Conservation (phyloP, 1,140 invertebrate species). For the Lepidurus couesii region DNA sequence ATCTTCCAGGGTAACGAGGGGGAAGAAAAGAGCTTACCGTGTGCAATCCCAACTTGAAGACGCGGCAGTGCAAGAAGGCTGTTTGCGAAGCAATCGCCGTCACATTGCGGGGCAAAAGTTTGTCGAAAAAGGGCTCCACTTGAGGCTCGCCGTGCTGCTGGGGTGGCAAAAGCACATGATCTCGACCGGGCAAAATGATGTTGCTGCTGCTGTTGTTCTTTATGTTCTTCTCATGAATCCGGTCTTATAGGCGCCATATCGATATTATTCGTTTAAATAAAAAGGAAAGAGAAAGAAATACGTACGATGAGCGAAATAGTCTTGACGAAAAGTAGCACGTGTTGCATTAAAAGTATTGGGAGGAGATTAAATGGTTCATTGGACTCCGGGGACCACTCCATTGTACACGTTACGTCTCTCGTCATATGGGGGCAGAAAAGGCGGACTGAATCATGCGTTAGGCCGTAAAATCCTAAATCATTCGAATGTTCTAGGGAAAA, state of each 20-base stretch:
- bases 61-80: constrained; percentile 27
- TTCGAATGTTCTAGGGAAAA: not conserved
- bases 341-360: not conserved
- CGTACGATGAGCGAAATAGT: not conserved
- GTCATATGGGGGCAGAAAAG: not conserved
- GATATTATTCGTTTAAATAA: not conserved
- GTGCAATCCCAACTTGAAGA: constrained; percentile 17
- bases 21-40: constrained; percentile 20
- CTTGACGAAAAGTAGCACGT: not conserved
- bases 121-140: constrained; percentile 13
- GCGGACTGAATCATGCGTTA: not conserved
- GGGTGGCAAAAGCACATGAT: not conserved
- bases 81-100: constrained; percentile 15
- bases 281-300: not conserved
- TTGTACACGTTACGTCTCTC: not conserved
- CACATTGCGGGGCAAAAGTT: constrained; percentile 11
- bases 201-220: not conserved
- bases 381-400: not conserved
- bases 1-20: not conserved
- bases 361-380: constrained; percentile 14
- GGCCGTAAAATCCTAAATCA: not conserved
- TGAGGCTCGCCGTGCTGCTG: not conserved
- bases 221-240: not conserved
- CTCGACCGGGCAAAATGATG: not conserved
- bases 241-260: not conserved